Evolutionary conservation across 2,888 invertebrate genomes (phyloP), one percentile per base, ranked within the genome.

Genomic region (Dichetophora obliterata): DNA sequence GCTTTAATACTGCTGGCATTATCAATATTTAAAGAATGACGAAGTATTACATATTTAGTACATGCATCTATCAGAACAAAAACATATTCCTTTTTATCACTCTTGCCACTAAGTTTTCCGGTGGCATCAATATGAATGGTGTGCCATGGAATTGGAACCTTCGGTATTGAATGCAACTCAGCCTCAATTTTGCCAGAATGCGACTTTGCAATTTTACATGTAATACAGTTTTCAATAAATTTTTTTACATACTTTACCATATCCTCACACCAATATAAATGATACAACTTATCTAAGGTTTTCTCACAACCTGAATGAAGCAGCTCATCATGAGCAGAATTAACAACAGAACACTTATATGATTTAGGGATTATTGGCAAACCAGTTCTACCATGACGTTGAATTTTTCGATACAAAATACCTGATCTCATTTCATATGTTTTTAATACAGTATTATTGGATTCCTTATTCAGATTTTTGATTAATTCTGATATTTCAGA

Each of bases 161-260:
- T 79, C 52, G 81, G 77, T 24, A 83, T 82, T 8, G 78, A 63
- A 76, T 85, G 80, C 52, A 52, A 52, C 37, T 52, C 52, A 16
- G 52, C 52, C 52, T 52, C 52, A 52, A 52, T 19, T 52, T 52
- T 52, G 3, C 16, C 52, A 3, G 52, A 52, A 19, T 52, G 52
- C 16, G 52, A 52, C 6, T 37, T 37, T 5, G 37, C 37, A 37
- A 37, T 37, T 37, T 37, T 37, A 8, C 37, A 37, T 37, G 52
- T 52, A 19, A 52, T 19, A 52, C 52, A 52, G n/a, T 52, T 52
- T 16, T 37, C 52, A 19, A 52, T 52, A 52, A 19, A 52, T 52
- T 52, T 52, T 19, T 19, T 8, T 5, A 52, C 52, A 52, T 52
- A 52, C 9, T 52, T 52, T 4, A n/a, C n/a, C 52, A 52, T 52